Evolutionary conservation across 2,888 invertebrate species (phyloP), one percentile per base, ranked within the genome.

Genomic region (Maniola hyperantus): DNA sequence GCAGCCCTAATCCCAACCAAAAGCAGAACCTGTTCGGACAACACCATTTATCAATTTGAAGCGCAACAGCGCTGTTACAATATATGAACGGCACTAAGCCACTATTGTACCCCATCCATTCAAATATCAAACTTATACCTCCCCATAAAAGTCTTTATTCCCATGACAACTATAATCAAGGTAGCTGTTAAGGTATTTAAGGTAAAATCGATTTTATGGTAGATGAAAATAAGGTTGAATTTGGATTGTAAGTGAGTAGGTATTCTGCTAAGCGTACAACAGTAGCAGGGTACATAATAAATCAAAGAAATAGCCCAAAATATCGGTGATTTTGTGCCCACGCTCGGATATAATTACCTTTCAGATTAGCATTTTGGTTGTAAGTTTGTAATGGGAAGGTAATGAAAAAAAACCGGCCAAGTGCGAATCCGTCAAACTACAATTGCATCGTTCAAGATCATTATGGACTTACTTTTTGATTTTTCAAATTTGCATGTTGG

Each of bases 231-330:
- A 53, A 33, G 50, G 42, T 62, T 33, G 42, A 44, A 44, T 33
- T 42, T 62, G 0, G 15, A n/a, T 44, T 62, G 33, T 5, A 5
- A 6, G 53, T n/a, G 5, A 53, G 5, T 10, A 34, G n/a, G 33
- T 33, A n/a, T 46, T 46, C 44, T 59, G 46, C 46, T 20, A 53
- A 62, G 62, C 62, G 62, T 62, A 62, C 50, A 61, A 51, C 69
- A 67, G 74, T 73, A 77, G 77, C 75, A 74, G 76, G 77, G 77
- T 76, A 73, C 77, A 82, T 88, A 61, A 61, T 61, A 88, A 87
- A 88, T 88, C 88, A 88, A 75, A 70, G 66, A 75, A 83, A 87
- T 81, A 75, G 79, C 79, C 79, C 74, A 68, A 83, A 87, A 88
- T 87, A 83, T 80, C 79, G 80, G 82, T 85, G 81, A 85, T 86